These are phyloP conservation scores for Podocnemis expansa DNA, from an alignment of 2,113 vertebrate genomes.

Conservation along the genomic window DNA sequence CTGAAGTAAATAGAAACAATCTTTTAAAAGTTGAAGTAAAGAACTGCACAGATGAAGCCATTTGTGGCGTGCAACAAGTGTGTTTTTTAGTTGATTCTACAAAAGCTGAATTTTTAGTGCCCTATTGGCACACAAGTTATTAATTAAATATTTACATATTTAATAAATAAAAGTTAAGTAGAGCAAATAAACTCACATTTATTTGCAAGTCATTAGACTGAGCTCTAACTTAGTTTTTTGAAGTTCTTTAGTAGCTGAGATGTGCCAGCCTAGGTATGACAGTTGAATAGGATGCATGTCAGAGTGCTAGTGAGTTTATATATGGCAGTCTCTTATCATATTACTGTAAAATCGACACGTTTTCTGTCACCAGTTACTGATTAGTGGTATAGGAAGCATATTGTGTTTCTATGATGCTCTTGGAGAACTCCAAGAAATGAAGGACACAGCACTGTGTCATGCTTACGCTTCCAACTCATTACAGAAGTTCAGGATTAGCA, in stretches of 20 bases:
- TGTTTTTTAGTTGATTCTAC: not conserved
- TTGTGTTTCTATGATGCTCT: not conserved
- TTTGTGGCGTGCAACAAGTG: not conserved
- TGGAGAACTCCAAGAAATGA: not conserved
- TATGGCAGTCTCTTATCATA: not conserved
- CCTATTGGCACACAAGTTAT: not conserved
- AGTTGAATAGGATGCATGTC: not conserved
- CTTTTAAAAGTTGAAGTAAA: not conserved
- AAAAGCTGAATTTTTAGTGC: not conserved
- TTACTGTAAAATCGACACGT: not conserved
- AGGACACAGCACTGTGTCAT: not conserved
- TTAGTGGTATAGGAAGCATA: not conserved
- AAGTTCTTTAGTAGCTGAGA: not conserved
- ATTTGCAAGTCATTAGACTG: not conserved
- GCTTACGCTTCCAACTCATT: not conserved
- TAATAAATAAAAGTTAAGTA: not conserved
- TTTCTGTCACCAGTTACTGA: not conserved
- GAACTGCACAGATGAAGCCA: not conserved
- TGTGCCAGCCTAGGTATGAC: not conserved
- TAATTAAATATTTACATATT: not conserved
- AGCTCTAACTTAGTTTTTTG: not conserved
- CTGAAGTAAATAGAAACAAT: not conserved
- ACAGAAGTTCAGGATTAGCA: not conserved
- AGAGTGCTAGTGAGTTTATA: not conserved
- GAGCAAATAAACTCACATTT: not conserved